Evolutionary conservation across 2,888 invertebrate genomes (phyloP).

Genomic region (Nycteola revayana): DNA sequence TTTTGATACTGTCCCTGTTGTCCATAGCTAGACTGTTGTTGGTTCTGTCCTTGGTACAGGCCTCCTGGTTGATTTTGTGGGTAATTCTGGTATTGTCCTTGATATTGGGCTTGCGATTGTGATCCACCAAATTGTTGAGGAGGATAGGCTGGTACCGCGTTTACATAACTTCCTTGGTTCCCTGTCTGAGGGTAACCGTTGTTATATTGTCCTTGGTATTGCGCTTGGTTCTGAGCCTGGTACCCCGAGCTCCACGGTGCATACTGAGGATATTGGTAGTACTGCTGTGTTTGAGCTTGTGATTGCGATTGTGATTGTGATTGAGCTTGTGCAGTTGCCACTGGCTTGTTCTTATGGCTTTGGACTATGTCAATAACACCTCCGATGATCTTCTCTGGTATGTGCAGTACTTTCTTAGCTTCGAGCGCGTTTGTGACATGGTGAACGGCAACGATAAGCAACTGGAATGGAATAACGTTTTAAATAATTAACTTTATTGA

Average conservation of each 20-base stretch:
- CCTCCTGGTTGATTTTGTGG: constrained; percentile 23
- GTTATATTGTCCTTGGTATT: constrained; percentile 41
- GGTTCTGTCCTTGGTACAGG: constrained; percentile 28
- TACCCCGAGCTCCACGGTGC: constrained; percentile 37
- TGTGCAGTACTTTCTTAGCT: constrained; percentile 47
- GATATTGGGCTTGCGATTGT: constrained; percentile 29
- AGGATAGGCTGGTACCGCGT: constrained; percentile 10
- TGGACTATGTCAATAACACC: constrained; percentile 73
- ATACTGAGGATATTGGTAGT: constrained; percentile 40
- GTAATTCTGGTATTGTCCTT: constrained; percentile 33
- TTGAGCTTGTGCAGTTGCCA: not conserved
- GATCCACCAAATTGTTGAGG: constrained; percentile 28
- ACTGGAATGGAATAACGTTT: constrained; percentile 36
- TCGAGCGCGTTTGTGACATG: constrained; percentile 37
- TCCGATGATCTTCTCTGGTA: constrained; percentile 71
- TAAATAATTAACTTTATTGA: too few relatives aligned
- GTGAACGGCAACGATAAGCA: constrained; percentile 31
- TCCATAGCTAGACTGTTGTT: constrained; percentile 22
- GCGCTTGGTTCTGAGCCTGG: constrained; percentile 34
- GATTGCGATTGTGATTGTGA: constrained; percentile 7
- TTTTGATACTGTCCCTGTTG: constrained; percentile 33
- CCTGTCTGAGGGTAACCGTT: constrained; percentile 30
- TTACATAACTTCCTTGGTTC: constrained; percentile 25
- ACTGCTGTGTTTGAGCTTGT: constrained; percentile 31
- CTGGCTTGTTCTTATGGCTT: constrained; percentile 66